Base-by-base conservation (phyloP, 1,140 invertebrate genomes). In the Chironomus tepperi region DNA sequence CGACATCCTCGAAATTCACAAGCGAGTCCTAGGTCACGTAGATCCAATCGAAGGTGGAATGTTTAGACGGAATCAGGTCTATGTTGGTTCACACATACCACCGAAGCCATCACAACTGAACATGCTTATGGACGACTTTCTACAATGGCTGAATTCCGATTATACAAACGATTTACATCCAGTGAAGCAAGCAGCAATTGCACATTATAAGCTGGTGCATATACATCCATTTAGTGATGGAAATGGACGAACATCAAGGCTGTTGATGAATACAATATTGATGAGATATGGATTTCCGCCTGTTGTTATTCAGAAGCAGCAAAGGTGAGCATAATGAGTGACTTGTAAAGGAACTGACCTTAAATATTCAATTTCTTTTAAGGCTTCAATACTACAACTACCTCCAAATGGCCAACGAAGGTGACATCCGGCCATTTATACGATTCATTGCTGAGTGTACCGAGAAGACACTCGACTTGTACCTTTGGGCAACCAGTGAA, bases 241-340 rank as follows among this genome's bases (percentile, higher is more conserved):
- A 42, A 99, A 99, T 82, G 97, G 97, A 0, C 86, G 97, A 78
- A 98, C 97, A 0, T 95, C 95, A 2, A 84, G 97, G 57, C 85
- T 99, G 8, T 84, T 99, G 0, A 98, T 99, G 96, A 99, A 99
- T 82, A 87, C 97, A 76, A 91, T 99, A 76, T 85, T 99, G n/a
- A 97, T 99, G 93, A 92, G 95, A 83, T 93, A 94, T n/a, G 97
- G 96, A 0, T 98, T 93, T 84, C 97, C 97, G 3, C 96, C 97
- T 0, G 94, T 98, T 6, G 97, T 98, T 73, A 94, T 99, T 74
- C 88, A 92, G 74, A 97, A 98, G 78, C 92, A 97, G 79, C 93
- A 98, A 78, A 86, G 94, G 77, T 81, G 76, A 73, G 65, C n/a
- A n/a, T n/a, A n/a, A n/a, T n/a, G n/a, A n/a, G n/a, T n/a, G n/a